phyloP scores from a whole-genome alignment of 53 echinoderm and acorn worm genomes.

The Arbacia lixula region DNA sequence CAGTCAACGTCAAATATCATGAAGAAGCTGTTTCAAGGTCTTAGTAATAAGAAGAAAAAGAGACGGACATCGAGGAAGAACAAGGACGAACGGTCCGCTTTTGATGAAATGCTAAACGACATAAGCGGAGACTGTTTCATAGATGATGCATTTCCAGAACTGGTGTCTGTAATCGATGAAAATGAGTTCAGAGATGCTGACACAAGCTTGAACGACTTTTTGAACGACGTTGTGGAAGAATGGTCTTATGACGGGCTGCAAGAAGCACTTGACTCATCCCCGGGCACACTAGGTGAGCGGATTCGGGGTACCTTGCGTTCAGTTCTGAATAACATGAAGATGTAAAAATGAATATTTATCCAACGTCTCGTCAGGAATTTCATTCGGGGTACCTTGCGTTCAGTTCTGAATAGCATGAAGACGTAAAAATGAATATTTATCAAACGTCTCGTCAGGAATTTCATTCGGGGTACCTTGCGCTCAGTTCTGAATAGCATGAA shows the following conservation, averaged over 20 bases:
- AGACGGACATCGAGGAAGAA: not conserved
- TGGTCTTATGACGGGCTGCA: slow-evolving; percentile 43
- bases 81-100: not conserved
- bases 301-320: no score
- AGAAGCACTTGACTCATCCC: slow-evolving; percentile 9
- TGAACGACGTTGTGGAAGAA: slow-evolving; percentile 23
- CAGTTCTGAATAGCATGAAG: no score
- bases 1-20: not conserved
- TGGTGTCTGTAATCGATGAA: not conserved
- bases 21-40: not conserved
- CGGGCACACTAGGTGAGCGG: not conserved
- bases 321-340: no score
- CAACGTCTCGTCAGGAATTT: no score
- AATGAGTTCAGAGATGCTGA: not conserved
- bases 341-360: no score
- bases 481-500: no score
- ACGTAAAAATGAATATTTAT: no score
- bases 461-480: no score
- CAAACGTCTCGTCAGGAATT: no score
- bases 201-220: slow-evolving; percentile 30
- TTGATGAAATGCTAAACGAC: slow-evolving; percentile 31
- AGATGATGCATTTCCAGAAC: slow-evolving; percentile 26
- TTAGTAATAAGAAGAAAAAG: not conserved
- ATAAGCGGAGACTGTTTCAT: not conserved
- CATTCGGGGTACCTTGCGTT: no score